phyloP scores from a whole-genome alignment of 2,888 invertebrate species.

The Amorpha juglandis region DNA sequence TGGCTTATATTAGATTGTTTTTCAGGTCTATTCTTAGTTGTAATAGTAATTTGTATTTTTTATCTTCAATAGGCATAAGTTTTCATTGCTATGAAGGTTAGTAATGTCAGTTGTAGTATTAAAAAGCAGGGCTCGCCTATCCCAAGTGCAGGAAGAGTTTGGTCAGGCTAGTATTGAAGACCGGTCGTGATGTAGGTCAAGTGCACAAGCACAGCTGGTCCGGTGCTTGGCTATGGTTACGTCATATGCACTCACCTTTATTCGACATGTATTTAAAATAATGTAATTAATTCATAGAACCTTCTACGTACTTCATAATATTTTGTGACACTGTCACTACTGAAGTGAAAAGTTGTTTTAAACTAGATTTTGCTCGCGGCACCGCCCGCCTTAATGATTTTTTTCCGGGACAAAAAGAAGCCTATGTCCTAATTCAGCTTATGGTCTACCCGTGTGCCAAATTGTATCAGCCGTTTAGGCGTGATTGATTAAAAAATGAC shows the following conservation, averaged over 20 bases:
- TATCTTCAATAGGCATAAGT: no score
- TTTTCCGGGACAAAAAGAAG: no score
- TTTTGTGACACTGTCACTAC: neutral
- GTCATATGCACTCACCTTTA: conserved; percentile 59
- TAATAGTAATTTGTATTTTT: no score
- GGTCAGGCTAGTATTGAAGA: conserved; percentile 44
- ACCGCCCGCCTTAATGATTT: no score
- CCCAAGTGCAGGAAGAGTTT: conserved; percentile 61
- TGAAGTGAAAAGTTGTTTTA: neutral
- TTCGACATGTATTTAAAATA: conserved; percentile 45
- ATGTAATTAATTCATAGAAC: conserved; percentile 45
- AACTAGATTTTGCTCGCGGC: neutral
- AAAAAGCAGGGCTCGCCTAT: neutral
- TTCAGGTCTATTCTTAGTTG: no score
- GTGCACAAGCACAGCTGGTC: conserved; percentile 55
- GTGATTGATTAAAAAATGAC: no score
- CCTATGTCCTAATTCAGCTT: no score
- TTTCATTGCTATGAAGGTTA: no score
- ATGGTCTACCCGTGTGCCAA: no score
- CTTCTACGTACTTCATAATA: conserved; percentile 28
- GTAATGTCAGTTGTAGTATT: neutral
- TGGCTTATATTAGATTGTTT: no score
- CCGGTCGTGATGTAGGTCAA: conserved; percentile 71
- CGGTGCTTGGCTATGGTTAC: conserved; percentile 45
- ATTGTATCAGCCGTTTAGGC: no score